Evolutionary conservation across 2,888 invertebrate species (phyloP).

Genomic region (Melangyna quadrimaculata): DNA sequence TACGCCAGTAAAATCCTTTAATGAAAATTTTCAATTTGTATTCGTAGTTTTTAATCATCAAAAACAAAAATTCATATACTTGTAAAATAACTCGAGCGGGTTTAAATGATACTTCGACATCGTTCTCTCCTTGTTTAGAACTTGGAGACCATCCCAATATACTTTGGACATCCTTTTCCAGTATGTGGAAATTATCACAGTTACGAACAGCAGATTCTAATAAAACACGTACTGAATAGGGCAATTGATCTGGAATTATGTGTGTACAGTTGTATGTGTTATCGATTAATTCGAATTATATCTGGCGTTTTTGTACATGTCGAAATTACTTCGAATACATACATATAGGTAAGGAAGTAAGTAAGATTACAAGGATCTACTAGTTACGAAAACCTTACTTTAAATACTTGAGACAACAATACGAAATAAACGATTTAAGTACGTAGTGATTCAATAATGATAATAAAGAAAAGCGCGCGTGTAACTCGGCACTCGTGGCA

Average conservation of each 20-base stretch:
- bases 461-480: too few relatives aligned
- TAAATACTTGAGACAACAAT: too few relatives aligned
- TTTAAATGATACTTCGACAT: slow-evolving; percentile 96
- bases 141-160: slow-evolving; percentile 92
- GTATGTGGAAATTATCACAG: slow-evolving; percentile 97
- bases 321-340: too few relatives aligned
- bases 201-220: slow-evolving; percentile 97
- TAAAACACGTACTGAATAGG: slow-evolving; percentile 94
- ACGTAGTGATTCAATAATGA: too few relatives aligned
- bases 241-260: slow-evolving; percentile 86
- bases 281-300: not conserved
- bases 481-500: too few relatives aligned
- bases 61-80: slow-evolving; percentile 82
- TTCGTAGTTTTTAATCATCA: not conserved
- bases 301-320: not conserved
- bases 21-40: not conserved
- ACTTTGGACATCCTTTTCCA: slow-evolving; percentile 91
- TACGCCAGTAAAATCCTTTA: slow-evolving; percentile 95
- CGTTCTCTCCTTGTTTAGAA: slow-evolving; percentile 80
- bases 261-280: too few relatives aligned
- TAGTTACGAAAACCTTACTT: too few relatives aligned
- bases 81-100: slow-evolving; percentile 97
- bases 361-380: too few relatives aligned
- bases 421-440: too few relatives aligned
- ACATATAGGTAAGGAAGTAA: too few relatives aligned